phyloP scores from a whole-genome alignment of 2,888 invertebrate species.

The Drosophila imparisetae region DNA sequence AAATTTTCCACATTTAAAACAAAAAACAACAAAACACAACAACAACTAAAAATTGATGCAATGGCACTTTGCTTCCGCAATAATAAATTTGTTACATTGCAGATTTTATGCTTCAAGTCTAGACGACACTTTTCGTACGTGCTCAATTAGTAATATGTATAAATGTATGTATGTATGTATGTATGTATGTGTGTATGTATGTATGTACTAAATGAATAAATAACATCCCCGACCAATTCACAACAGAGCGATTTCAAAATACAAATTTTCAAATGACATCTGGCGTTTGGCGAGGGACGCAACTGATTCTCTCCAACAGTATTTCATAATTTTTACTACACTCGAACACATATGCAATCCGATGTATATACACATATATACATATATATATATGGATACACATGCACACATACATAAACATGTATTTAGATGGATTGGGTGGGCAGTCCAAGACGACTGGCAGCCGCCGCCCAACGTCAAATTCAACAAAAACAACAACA shows the following conservation, averaged over 20 bases:
- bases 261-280: slow-evolving; percentile 55
- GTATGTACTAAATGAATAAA: slow-evolving; percentile 12
- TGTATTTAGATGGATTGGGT: slow-evolving; percentile 27
- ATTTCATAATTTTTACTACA: slow-evolving; percentile 55
- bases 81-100: slow-evolving; percentile 68
- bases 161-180: not conserved
- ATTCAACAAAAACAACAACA: slow-evolving; percentile 44
- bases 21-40: slow-evolving; percentile 1
- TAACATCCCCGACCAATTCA: slow-evolving; percentile 21
- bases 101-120: slow-evolving; percentile 75
- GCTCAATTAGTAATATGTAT: slow-evolving; percentile 67
- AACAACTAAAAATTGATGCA: slow-evolving; percentile 50
- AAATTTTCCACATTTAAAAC: slow-evolving; percentile 20
- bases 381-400: slow-evolving; percentile 5
- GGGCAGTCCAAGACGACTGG: slow-evolving; percentile 18
- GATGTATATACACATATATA: not conserved
- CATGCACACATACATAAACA: slow-evolving; percentile 1
- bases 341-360: not conserved
- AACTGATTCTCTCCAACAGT: slow-evolving; percentile 13
- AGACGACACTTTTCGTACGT: slow-evolving; percentile 77
- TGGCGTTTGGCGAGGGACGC: slow-evolving; percentile 24
- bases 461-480: slow-evolving; percentile 13
- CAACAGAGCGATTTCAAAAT: slow-evolving; percentile 2
- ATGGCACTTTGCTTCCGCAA: slow-evolving; percentile 63
- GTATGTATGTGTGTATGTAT: not conserved